Evolutionary conservation across 2,888 invertebrate genomes (phyloP).

Genomic region (Eristalis tenax): DNA sequence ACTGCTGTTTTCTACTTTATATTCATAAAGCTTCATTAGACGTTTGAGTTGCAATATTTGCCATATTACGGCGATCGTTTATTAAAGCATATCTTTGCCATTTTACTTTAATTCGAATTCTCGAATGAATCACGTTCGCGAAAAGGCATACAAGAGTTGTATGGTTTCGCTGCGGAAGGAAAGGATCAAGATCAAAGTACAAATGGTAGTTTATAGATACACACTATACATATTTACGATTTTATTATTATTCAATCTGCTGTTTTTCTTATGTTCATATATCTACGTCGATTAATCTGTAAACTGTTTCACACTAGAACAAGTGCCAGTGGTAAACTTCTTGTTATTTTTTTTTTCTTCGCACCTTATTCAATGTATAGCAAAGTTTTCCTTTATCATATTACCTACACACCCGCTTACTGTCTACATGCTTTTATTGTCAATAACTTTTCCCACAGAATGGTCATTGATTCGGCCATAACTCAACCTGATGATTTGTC

Average conservation of each 20-base stretch:
- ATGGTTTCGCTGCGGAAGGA: not conserved
- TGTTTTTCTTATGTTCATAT: not conserved
- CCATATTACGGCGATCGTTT: not conserved
- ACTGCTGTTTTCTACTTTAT: slow-evolving; percentile 25
- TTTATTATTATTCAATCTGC: not conserved
- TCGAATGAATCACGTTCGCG: too few relatives aligned
- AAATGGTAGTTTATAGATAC: not conserved
- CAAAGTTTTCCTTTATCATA: slow-evolving; percentile 58
- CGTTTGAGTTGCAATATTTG: not conserved
- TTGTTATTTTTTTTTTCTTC: slow-evolving; percentile 10
- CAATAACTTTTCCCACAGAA: slow-evolving; percentile 64
- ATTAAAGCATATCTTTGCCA: not conserved
- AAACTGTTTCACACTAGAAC: slow-evolving; percentile 22
- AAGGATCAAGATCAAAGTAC: not conserved
- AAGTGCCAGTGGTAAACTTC: slow-evolving; percentile 24
- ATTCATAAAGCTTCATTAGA: slow-evolving; percentile 21
- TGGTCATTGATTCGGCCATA: slow-evolving; percentile 66
- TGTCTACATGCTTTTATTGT: slow-evolving; percentile 67
- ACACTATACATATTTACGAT: not conserved
- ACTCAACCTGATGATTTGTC: slow-evolving; percentile 69
- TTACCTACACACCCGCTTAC: slow-evolving; percentile 33
- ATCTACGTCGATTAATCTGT: slow-evolving; percentile 10
- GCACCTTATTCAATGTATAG: slow-evolving; percentile 48
- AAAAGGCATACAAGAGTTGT: too few relatives aligned
- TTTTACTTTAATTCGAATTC: too few relatives aligned